Conservation (phyloP, 2,797 vertebrate genomes). For the Gallinago solitaria region DNA sequence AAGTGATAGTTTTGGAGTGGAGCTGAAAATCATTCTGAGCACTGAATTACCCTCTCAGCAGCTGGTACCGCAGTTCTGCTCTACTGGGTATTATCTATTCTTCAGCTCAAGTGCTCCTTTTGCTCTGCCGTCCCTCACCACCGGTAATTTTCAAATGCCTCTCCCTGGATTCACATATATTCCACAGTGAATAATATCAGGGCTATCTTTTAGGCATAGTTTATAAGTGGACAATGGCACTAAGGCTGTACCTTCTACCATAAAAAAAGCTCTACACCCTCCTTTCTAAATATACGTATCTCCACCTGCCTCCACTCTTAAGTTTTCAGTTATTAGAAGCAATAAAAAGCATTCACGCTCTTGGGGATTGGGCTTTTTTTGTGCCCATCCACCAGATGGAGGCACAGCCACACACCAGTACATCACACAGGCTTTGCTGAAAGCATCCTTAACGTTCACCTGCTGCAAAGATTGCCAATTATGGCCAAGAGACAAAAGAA, state of each 20-base stretch:
- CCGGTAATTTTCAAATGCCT: background rate
- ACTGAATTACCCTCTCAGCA: slow-evolving; percentile 55
- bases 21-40: slow-evolving; percentile 21
- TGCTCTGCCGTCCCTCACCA: slow-evolving; percentile 6
- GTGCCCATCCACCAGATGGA: background rate
- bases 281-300: background rate
- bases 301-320: background rate
- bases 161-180: background rate
- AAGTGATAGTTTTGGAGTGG: background rate
- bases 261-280: background rate
- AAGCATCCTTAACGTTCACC: rapidly evolving
- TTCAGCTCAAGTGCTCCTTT: slow-evolving; percentile 48
- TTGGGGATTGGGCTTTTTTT: background rate
- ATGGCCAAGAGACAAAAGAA: background rate
- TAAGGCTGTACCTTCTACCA: background rate
- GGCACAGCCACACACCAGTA: background rate
- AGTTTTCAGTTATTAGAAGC: background rate
- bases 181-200: background rate
- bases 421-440: rapidly evolving
- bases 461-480: background rate
- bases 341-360: background rate
- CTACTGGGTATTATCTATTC: slow-evolving; percentile 41
- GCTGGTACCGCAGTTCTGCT: slow-evolving; percentile 34
- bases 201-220: background rate
- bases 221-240: background rate